Base-by-base conservation (phyloP, 2,888 invertebrate species). In the Chloroclysta siterata region DNA sequence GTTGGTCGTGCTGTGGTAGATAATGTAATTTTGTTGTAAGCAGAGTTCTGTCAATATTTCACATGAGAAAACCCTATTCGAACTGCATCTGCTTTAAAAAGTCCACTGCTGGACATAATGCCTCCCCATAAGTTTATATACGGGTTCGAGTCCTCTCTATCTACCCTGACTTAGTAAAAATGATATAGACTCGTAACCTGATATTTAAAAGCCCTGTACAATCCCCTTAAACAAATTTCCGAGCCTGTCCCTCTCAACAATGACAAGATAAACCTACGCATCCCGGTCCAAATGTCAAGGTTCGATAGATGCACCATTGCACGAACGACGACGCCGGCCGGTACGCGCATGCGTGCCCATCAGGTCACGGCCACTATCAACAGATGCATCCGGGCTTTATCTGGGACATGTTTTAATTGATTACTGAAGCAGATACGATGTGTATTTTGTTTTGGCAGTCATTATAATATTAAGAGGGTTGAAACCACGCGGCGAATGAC, bases 331-430 rank as follows among this genome's bases (percentile, higher is more conserved):
- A 14, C 42, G 56, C 44, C 60, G 56, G 61, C 47, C 53, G 59
- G 53, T 41, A 42, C 47, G 53, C 54, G 64, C 73, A 74, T 71
- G 69, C 70, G 77, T 72, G 74, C 66, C 63, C 66, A 55, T 53
- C 56, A 50, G 69, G 69, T 65, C 66, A 66, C 56, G 68, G 66
- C 60, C 72, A 71, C 57, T 70, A 70, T 74, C 74, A 72, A 69
- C 74, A 73, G 70, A 72, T 73, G 71, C 73, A 71, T 70, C 71
- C 71, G 71, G 54, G 15, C 54, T 54, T 47, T 61, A 65, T 65
- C 61, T 61, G 58, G 61, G 51, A 52, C 61, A 53, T 39, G 48
- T 22, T 60, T 33, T 57, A 63, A 65, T 61, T 61, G 51, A 61
- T 65, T 58, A 51, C 28, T 29, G 29, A 14, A 53, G 15, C 42